Percentiles rank a stretch among this genome's conserved stretches.
Evolutionary conservation across 2,113 vertebrate species (phyloP).

Genomic region (Platysternon megacephalum): DNA sequence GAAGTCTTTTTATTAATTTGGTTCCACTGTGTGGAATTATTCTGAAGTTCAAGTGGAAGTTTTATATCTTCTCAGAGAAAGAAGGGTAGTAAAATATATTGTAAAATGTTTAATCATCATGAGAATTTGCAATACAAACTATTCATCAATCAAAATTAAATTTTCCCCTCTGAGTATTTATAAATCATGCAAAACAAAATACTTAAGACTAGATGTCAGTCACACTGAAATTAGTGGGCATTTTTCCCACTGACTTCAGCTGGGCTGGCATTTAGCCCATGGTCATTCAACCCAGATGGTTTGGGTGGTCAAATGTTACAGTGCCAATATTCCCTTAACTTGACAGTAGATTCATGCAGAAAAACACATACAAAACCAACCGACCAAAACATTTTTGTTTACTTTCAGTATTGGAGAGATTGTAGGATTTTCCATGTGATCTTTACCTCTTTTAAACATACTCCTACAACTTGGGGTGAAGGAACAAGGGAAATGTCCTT

Average conservation of each 20-base stretch:
- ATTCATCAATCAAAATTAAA: not conserved
- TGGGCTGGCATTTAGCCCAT: accelerated
- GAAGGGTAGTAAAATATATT: not conserved
- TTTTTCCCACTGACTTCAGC: not conserved
- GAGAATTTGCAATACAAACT: not conserved
- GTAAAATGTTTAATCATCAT: not conserved
- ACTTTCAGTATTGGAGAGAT: not conserved
- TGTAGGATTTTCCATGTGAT: not conserved
- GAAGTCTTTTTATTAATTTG: not conserved
- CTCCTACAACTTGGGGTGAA: not conserved
- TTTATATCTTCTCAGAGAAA: not conserved
- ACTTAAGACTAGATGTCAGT: not conserved
- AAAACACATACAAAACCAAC: not conserved
- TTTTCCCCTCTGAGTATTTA: not conserved
- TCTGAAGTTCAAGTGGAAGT: not conserved
- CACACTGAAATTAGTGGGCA: not conserved
- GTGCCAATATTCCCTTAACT: not conserved
- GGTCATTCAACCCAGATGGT: not conserved
- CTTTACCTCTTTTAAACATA: not conserved
- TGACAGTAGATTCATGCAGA: not conserved
- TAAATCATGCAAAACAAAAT: not conserved
- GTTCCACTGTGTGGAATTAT: not conserved
- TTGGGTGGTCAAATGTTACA: not conserved
- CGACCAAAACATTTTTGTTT: not conserved
- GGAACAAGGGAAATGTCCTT: not conserved